A percentile compares a stretch with the other conserved stretches of the same genome.
Conservation (phyloP, 1,140 invertebrate genomes). For the Drosophila albomicans region DNA sequence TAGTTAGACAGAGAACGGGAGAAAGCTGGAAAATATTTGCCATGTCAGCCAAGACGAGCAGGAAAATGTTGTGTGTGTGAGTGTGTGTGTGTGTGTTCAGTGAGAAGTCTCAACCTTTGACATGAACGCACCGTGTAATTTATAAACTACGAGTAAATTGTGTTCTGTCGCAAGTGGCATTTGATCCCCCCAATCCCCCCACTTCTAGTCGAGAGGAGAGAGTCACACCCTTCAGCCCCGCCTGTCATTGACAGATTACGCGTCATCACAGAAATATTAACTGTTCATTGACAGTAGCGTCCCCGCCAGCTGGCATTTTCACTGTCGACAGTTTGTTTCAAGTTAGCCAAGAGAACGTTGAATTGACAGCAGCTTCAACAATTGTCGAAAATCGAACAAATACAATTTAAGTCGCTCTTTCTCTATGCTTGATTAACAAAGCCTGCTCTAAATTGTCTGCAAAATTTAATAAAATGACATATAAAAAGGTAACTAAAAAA, state of each 20-base stretch:
- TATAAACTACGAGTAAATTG: constrained; percentile 69
- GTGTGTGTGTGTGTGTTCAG: neutral
- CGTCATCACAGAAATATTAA: constrained; percentile 77
- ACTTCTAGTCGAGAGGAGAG: neutral
- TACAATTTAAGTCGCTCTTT: constrained; percentile 55
- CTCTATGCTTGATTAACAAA: constrained; percentile 20
- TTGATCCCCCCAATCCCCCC: neutral
- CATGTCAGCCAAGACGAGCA: constrained; percentile 43
- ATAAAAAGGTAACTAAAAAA: no score
- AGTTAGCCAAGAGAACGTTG: constrained; percentile 17
- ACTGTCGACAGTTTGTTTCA: constrained; percentile 58
- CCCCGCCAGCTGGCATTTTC: constrained; percentile 25
- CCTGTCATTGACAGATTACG: constrained; percentile 76
- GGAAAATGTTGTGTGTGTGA: neutral
- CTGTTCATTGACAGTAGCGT: constrained; percentile 73
- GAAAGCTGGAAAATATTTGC: constrained; percentile 32
- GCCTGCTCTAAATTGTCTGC: constrained; percentile 30
- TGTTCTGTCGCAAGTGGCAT: constrained; percentile 29
- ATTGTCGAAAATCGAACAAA: constrained; percentile 54
- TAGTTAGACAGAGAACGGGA: neutral
- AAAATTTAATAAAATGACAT: constrained; percentile 57
- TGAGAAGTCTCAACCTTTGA: constrained; percentile 57
- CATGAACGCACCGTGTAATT: constrained; percentile 60
- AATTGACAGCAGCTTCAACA: constrained; percentile 12
- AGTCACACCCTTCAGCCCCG: neutral